A percentile compares a stretch with the other conserved stretches of the same genome.
Conservation (phyloP, 2,888 invertebrate species). For the Lithodes maja region DNA sequence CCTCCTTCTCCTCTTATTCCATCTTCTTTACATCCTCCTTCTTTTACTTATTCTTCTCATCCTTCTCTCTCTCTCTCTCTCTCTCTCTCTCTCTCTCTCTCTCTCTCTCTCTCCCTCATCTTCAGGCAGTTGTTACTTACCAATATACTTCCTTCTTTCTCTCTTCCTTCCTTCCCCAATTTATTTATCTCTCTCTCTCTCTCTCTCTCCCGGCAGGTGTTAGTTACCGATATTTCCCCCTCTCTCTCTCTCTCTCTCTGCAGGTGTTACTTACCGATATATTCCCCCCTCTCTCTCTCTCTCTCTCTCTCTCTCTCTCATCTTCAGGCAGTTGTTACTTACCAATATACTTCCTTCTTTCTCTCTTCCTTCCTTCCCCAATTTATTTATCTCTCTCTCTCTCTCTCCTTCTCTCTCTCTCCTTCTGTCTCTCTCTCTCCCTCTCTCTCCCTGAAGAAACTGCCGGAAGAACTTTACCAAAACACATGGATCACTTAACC, state of each 20-base stretch:
- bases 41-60: neutral
- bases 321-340: no score
- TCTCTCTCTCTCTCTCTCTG: neutral
- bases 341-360: no score
- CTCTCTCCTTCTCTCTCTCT: neutral
- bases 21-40: neutral
- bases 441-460: no score
- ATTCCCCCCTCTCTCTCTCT: neutral
- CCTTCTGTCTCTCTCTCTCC: no score
- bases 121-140: neutral
- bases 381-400: no score
- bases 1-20: neutral
- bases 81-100: conserved; percentile 3
- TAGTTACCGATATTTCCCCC: neutral
- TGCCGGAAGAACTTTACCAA: no score
- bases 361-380: neutral
- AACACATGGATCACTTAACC: no score
- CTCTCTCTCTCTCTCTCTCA: neutral
- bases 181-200: neutral
- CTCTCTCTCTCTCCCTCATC: conserved; percentile 25
- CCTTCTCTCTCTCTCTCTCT: neutral
- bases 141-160: conserved; percentile 5
- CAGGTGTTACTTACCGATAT: neutral
- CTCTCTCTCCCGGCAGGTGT: neutral
- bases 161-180: neutral